Evolutionary conservation across 2,113 vertebrate genomes (phyloP).

Genomic region (Penelope pileata): DNA sequence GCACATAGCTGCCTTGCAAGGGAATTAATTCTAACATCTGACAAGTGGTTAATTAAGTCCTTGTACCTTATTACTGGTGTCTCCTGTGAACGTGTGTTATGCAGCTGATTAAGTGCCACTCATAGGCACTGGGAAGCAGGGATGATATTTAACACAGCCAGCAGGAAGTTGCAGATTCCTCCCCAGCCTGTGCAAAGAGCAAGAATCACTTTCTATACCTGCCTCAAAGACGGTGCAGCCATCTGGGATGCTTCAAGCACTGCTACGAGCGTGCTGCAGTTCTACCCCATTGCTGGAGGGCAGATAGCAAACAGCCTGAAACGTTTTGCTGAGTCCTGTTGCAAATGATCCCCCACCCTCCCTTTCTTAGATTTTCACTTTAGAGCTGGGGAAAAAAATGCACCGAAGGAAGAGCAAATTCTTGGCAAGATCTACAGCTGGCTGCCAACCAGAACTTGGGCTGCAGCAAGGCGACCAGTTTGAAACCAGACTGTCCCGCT

Average conservation of each 20-base stretch:
- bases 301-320: neutral
- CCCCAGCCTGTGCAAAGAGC: neutral
- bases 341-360: neutral
- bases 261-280: neutral
- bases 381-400: neutral
- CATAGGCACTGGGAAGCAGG: neutral
- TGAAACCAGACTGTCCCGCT: constrained; percentile 28
- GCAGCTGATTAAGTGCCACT: neutral
- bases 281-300: neutral
- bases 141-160: neutral
- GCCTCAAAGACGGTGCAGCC: neutral
- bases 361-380: constrained; percentile 14
- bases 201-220: neutral
- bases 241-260: neutral
- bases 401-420: constrained; percentile 25
- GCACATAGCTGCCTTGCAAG: neutral
- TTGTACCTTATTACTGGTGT: neutral
- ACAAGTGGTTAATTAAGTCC: constrained; percentile 11
- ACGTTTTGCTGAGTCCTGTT: neutral
- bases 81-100: neutral
- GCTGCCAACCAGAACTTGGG: constrained; percentile 16
- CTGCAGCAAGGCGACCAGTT: neutral
- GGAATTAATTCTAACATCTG: neutral
- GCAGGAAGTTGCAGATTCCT: neutral
- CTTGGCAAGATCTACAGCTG: constrained; percentile 7